phyloP scores from a whole-genome alignment of 2,888 invertebrate species.

The Chironomus tentans region DNA sequence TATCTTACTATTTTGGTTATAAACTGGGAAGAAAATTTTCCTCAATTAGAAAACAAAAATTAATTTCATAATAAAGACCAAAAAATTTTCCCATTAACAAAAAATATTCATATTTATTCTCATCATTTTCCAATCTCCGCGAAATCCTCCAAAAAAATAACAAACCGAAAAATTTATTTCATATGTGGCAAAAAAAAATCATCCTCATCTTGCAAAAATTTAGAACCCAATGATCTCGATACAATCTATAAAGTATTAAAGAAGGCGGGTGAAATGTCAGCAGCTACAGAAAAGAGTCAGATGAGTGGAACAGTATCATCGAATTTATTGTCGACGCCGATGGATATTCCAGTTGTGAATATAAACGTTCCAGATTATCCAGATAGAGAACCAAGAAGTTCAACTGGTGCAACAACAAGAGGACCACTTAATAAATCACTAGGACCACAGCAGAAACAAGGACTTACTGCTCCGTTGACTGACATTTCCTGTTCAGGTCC shows the following conservation, averaged over 20 bases:
- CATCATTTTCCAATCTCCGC: no score
- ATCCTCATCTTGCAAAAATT: not conserved
- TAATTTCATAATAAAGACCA: no score
- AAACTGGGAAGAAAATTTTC: no score
- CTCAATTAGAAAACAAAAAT: no score
- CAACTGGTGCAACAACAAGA: not conserved
- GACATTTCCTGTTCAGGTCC: constrained; percentile 42
- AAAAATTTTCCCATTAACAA: no score
- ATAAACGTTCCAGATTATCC: constrained; percentile 37
- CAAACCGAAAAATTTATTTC: no score
- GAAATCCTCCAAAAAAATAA: no score
- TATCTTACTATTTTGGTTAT: no score
- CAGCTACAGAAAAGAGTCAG: constrained; percentile 28
- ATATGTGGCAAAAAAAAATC: not conserved
- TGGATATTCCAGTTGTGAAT: constrained; percentile 40
- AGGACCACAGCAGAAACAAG: constrained; percentile 40
- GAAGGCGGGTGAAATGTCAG: constrained; percentile 80
- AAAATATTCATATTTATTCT: no score
- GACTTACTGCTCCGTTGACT: constrained; percentile 47
- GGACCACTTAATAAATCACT: constrained; percentile 25
- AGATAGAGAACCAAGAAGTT: constrained; percentile 31
- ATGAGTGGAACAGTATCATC: not conserved
- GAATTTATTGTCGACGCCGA: constrained; percentile 15
- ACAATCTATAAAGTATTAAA: constrained; percentile 91
- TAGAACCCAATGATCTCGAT: constrained; percentile 57